Evolutionary conservation across 2,888 invertebrate genomes (phyloP).

Genomic region (Lycia hirtaria): DNA sequence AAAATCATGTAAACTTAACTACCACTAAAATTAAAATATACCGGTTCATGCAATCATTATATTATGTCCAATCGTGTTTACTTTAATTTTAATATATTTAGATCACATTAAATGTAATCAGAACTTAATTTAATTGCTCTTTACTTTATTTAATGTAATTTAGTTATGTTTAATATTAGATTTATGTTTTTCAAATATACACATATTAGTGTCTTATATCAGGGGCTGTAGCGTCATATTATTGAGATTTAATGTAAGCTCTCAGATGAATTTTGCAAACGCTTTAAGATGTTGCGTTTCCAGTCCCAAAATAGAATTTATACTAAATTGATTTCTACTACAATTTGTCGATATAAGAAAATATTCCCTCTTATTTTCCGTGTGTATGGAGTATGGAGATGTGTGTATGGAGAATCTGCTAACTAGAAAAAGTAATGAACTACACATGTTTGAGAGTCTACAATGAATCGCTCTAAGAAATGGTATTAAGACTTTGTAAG

Average conservation of each 20-base stretch:
- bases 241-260: background rate
- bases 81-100: conserved; percentile 16
- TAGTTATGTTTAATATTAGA: conserved; percentile 25
- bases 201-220: conserved; percentile 4
- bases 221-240: background rate
- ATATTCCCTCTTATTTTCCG: no score
- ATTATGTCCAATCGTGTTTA: conserved; percentile 16
- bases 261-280: background rate
- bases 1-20: conserved; percentile 1
- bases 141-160: conserved; percentile 28
- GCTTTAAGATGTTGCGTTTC: background rate
- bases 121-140: conserved; percentile 32
- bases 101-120: conserved; percentile 32
- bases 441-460: background rate
- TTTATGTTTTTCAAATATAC: conserved; percentile 17
- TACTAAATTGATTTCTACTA: no score
- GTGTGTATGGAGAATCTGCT: background rate
- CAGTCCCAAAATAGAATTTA: no score
- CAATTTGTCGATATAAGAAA: no score
- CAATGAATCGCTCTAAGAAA: background rate
- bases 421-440: background rate
- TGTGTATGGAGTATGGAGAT: no score
- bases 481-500: conserved; percentile 5
- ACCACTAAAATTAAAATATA: background rate
- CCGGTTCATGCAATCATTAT: background rate